phyloP scores from a whole-genome alignment of 2,888 invertebrate species.

The Catocala sponsa region DNA sequence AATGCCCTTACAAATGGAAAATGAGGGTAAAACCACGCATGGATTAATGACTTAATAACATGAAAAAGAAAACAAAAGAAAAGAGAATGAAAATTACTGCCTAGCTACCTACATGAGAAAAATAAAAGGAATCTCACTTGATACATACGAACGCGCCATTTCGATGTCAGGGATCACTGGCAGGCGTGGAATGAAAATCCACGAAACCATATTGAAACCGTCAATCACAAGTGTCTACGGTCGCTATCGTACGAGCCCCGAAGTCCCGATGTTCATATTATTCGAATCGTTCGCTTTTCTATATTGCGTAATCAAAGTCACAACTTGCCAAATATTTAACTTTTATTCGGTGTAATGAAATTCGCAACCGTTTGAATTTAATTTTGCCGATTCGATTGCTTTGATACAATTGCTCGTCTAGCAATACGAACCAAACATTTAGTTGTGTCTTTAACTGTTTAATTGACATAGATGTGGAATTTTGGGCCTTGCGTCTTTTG shows the following conservation, averaged over 20 bases:
- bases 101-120: constrained; percentile 11
- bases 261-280: constrained; percentile 34
- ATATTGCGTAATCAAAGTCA: constrained; percentile 22
- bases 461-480: neutral
- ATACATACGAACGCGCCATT: constrained; percentile 36
- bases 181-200: constrained; percentile 47
- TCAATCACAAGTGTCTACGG: constrained; percentile 53
- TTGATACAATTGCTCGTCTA: constrained; percentile 20
- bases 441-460: neutral
- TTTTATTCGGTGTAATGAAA: constrained; percentile 40
- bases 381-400: constrained; percentile 8
- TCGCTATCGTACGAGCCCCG: constrained; percentile 28
- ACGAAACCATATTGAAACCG: constrained; percentile 56
- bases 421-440: neutral
- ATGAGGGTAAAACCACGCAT: neutral
- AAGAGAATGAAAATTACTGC: constrained; percentile 17
- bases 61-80: constrained; percentile 15
- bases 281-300: constrained; percentile 18
- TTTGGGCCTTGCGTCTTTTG: neutral
- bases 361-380: constrained; percentile 26
- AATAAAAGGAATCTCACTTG: constrained; percentile 24
- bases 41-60: constrained; percentile 12
- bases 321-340: constrained; percentile 26
- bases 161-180: constrained; percentile 43
- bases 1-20: no score